A percentile compares a stretch with the other conserved stretches of the same genome.
phyloP scores from a whole-genome alignment of 2,888 invertebrate genomes.

The Leptopterna dolabrata region DNA sequence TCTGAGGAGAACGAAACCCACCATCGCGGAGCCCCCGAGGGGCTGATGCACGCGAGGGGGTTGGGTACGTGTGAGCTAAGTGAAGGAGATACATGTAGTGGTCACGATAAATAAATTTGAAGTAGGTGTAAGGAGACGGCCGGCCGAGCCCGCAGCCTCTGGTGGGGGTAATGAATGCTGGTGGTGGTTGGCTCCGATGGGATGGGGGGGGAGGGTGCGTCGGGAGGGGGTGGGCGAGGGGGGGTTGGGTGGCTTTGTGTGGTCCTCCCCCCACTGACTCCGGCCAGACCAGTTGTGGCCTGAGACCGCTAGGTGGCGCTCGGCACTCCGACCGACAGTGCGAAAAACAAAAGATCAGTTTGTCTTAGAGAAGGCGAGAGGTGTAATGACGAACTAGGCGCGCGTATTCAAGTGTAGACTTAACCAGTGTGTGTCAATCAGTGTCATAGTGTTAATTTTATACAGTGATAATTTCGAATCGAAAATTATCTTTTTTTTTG shows the following conservation, averaged over 20 bases:
- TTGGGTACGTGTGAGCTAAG: background rate
- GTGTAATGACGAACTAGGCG: constrained; percentile 48
- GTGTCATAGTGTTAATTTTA: background rate
- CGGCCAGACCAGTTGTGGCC: constrained; percentile 53
- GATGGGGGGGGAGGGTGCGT: background rate
- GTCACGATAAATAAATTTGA: constrained; percentile 56
- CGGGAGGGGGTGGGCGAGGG: constrained; percentile 15
- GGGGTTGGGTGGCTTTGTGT: constrained; percentile 34
- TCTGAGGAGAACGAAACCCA: too few relatives aligned
- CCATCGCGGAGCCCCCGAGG: background rate
- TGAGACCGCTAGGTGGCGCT: constrained; percentile 55
- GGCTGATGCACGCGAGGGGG: background rate
- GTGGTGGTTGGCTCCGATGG: background rate
- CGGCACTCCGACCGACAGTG: constrained; percentile 39
- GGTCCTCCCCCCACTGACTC: constrained; percentile 55
- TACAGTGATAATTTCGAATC: background rate
- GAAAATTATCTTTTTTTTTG: background rate
- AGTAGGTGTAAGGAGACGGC: constrained; percentile 50
- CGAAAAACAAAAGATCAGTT: constrained; percentile 57
- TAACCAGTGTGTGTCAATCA: constrained; percentile 33
- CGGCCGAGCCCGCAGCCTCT: background rate
- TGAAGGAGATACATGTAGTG: constrained; percentile 45
- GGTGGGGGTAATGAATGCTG: constrained; percentile 43
- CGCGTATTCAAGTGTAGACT: constrained; percentile 30
- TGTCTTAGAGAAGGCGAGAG: constrained; percentile 49